phyloP scores from a whole-genome alignment of 53 echinoderm and acorn worm species.

The Pentamera pediparva region DNA sequence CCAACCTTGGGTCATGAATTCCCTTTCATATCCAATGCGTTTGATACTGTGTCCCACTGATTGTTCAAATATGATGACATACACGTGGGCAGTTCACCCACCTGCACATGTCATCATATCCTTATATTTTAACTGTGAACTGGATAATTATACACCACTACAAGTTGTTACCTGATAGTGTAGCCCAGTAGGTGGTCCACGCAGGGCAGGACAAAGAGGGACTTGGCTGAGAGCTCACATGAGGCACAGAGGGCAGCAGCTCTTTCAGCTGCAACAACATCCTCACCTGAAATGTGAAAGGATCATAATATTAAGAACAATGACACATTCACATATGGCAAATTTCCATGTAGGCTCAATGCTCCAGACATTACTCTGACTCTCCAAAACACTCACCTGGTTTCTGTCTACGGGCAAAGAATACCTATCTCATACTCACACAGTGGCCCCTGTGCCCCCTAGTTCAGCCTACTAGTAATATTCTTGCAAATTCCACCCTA shows the following conservation, averaged over 20 bases:
- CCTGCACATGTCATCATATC: background rate
- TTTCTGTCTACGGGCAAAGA: too few species aligned
- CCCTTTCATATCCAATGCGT: too few species aligned
- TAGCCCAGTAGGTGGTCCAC: conserved; percentile 93
- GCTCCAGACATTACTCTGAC: background rate
- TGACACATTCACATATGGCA: background rate
- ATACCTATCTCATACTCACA: too few species aligned
- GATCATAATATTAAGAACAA: background rate
- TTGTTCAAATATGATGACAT: too few species aligned
- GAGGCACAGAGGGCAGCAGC: conserved; percentile 92
- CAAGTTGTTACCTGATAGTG: conserved; percentile 65
- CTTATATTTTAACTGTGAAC: background rate
- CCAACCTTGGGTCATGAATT: too few species aligned
- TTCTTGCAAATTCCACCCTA: too few species aligned
- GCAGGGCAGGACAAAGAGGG: conserved; percentile 89
- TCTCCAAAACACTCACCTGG: too few species aligned
- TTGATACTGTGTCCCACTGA: too few species aligned
- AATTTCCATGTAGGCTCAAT: background rate
- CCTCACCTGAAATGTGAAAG: conserved; percentile 57
- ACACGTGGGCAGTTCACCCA: too few species aligned
- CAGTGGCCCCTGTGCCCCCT: too few species aligned
- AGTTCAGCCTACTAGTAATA: too few species aligned
- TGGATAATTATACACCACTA: background rate
- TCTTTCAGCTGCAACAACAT: conserved; percentile 93
- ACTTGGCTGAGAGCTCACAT: conserved; percentile 96